Conservation (phyloP, 2,113 vertebrate genomes). For the Platanista minor region DNA sequence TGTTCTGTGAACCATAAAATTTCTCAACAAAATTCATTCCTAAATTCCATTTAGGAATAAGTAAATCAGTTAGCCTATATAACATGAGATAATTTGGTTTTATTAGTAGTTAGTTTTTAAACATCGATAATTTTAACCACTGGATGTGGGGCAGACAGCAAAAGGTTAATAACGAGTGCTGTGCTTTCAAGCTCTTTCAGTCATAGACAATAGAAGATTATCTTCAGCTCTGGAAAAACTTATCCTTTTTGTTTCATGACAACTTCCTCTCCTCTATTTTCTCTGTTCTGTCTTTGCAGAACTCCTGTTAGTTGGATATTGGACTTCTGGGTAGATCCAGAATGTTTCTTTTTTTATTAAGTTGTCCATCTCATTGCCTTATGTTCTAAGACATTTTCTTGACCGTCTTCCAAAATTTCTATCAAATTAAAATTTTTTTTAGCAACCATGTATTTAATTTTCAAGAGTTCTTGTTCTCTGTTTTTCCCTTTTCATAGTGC, state of each 20-base stretch:
- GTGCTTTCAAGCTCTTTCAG: background rate
- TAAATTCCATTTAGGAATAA: background rate
- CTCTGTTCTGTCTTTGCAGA: background rate
- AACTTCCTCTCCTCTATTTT: background rate
- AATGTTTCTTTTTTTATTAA: slow-evolving; percentile 29
- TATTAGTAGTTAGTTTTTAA: background rate
- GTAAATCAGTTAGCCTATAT: background rate
- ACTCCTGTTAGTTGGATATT: background rate
- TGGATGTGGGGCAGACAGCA: background rate
- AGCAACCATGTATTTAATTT: slow-evolving; percentile 30
- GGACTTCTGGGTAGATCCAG: background rate
- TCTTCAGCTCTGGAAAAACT: background rate
- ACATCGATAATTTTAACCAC: background rate
- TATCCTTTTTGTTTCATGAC: background rate
- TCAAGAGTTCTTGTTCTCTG: background rate
- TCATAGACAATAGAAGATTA: background rate
- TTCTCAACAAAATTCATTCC: background rate
- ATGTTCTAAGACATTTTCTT: slow-evolving; percentile 40
- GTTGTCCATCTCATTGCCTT: slow-evolving; percentile 36
- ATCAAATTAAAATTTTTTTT: slow-evolving; percentile 4
- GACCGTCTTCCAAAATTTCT: slow-evolving; percentile 11
- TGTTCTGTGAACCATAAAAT: background rate
- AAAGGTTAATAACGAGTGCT: background rate
- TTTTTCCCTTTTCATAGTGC: slow-evolving; percentile 25
- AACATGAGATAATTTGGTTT: background rate